phyloP scores from a whole-genome alignment of 2,888 invertebrate species.

The Platerodrilus igneus region DNA sequence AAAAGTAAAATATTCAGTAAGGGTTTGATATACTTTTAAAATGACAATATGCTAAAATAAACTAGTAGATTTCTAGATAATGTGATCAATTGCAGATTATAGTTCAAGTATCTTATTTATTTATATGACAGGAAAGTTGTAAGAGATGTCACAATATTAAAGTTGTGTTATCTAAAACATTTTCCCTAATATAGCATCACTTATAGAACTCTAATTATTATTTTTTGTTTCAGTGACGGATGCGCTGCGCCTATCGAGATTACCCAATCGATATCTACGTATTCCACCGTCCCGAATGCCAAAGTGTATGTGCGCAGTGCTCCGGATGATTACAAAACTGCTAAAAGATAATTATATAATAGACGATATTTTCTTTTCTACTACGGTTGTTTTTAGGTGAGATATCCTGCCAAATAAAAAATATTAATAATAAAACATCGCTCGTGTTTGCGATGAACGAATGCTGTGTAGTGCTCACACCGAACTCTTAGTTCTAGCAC shows the following conservation, averaged over 20 bases:
- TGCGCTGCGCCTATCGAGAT: slow-evolving; percentile 51
- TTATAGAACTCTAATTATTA: background rate
- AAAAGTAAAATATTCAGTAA: too few species aligned
- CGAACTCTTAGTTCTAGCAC: slow-evolving; percentile 56
- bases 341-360: slow-evolving; percentile 45
- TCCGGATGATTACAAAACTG: slow-evolving; percentile 47
- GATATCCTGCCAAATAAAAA: slow-evolving; percentile 49
- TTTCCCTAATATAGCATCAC: too few species aligned
- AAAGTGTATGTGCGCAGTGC: slow-evolving; percentile 47
- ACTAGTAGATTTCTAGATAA: too few species aligned
- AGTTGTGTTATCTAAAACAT: too few species aligned
- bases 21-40: too few species aligned
- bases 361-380: slow-evolving; percentile 45
- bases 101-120: too few species aligned
- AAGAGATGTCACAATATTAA: too few species aligned
- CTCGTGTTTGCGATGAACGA: slow-evolving; percentile 25
- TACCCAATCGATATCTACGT: slow-evolving; percentile 28
- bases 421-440: slow-evolving; percentile 36
- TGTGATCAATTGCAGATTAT: too few species aligned
- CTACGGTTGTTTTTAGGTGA: slow-evolving; percentile 48
- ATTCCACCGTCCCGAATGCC: slow-evolving; percentile 36
- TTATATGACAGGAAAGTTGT: too few species aligned
- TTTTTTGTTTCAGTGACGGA: slow-evolving; percentile 54
- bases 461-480: slow-evolving; percentile 49
- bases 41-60: too few species aligned